Base-by-base conservation (phyloP, 2,888 invertebrate species). In the Metalampra italica region DNA sequence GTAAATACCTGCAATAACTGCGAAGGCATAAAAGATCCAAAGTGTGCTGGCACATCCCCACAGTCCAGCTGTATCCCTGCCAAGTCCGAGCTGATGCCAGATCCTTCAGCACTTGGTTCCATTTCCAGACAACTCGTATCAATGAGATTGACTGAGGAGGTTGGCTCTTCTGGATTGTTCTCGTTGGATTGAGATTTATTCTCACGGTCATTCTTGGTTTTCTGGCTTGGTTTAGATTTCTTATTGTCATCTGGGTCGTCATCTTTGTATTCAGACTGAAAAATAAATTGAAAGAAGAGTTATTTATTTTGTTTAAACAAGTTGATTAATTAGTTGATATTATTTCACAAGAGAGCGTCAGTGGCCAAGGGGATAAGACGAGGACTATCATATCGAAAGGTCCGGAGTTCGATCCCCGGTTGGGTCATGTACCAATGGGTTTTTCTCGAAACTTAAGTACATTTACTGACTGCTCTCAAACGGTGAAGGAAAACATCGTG, bases 261-360 rank as follows among this genome's bases (percentile, higher is more conserved):
- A 70, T 92, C 92, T 64, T 90, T 90, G 60, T 91, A 93, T 60
- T 92, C 92, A 65, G 92, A 91, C 91, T 92, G 82, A 22, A 50
- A 90, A 91, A 54, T 12, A n/a, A 14, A 43, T 29, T n/a, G 34
- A 15, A 41, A 13, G 7, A 12, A 4, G 9, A 29, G 13, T 36
- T 42, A 32, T 13, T 29, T 37, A 11, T 9, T 9, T 4, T 34
- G 34, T 11, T 22, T 2, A 22, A 22, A 22, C 22, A 22, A 3
- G n/a, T n/a, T n/a, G n/a, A n/a, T n/a, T n/a, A n/a, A n/a, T 22
- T 22, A 3, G 22, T 22, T 2, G 3, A 22, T 22, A 22, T 3
- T 22, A 22, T 22, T 22, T 22, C n/a, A n/a, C n/a, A n/a, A n/a
- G n/a, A n/a, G n/a, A n/a, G n/a, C n/a, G n/a, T n/a, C n/a, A n/a